phyloP scores from a whole-genome alignment of 2,888 invertebrate genomes.

The Venusia cambrica region DNA sequence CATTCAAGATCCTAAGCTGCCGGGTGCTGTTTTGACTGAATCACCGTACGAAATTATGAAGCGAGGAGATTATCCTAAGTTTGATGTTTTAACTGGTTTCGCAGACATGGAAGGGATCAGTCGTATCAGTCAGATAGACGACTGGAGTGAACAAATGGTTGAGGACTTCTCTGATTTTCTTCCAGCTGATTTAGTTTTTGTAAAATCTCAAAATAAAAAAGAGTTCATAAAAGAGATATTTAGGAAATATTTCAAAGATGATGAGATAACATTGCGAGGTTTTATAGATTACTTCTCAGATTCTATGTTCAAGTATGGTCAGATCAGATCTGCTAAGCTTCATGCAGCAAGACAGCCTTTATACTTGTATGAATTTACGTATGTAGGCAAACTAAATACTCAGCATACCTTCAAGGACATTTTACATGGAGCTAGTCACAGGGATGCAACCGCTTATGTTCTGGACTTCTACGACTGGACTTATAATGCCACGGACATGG shows the following conservation, averaged over 20 bases:
- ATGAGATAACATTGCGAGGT: conserved; percentile 48
- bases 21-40: conserved; percentile 58
- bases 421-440: conserved; percentile 65
- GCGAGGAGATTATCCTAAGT: conserved; percentile 46
- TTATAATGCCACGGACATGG: conserved; percentile 50
- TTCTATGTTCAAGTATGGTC: conserved; percentile 64
- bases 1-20: conserved; percentile 53
- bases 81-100: conserved; percentile 59
- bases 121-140: conserved; percentile 51
- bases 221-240: conserved; percentile 45
- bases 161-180: conserved; percentile 58
- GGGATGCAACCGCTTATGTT: conserved; percentile 66
- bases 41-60: conserved; percentile 58
- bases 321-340: conserved; percentile 60
- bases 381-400: conserved; percentile 58
- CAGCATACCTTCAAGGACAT: conserved; percentile 58
- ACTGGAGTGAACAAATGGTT: conserved; percentile 66
- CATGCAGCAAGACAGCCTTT: conserved; percentile 49
- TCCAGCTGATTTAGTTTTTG: conserved; percentile 59
- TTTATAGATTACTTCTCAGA: conserved; percentile 69
- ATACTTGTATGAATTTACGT: conserved; percentile 65
- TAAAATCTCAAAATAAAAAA: conserved; percentile 41
- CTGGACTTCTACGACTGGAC: conserved; percentile 61
- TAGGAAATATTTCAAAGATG: conserved; percentile 54
- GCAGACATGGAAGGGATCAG: conserved; percentile 72